Percentiles rank a stretch among this genome's conserved stretches.
Conservation (phyloP, 2,888 invertebrate species). For the Drosophila neotestacea region DNA sequence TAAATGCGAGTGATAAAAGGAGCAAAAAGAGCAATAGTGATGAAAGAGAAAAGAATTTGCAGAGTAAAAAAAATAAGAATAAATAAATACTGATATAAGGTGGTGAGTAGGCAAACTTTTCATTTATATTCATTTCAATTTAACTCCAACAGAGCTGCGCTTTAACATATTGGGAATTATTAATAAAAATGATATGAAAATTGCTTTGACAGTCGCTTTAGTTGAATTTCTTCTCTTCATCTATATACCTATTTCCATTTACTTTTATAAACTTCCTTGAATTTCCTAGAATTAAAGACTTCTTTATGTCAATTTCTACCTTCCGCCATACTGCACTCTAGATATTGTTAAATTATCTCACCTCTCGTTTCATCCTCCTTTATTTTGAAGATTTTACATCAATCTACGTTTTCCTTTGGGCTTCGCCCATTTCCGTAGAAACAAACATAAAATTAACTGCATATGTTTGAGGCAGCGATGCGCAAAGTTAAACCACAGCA, state of each 20-base stretch:
- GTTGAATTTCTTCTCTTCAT: not conserved
- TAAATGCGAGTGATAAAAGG: not conserved
- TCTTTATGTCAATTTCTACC: not conserved
- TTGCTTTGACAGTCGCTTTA: not conserved
- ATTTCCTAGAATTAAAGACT: not conserved
- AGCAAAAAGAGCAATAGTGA: no score
- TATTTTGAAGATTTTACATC: conserved; percentile 16
- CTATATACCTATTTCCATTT: not conserved
- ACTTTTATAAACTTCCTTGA: not conserved
- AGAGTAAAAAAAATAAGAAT: no score
- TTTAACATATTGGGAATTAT: not conserved
- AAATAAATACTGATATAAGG: no score
- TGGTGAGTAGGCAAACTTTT: no score
- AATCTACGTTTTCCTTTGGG: conserved; percentile 42
- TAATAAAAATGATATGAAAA: not conserved
- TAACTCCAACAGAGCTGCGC: not conserved
- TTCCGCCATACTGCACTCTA: not conserved
- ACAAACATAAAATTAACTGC: conserved; percentile 71
- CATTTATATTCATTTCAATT: not conserved
- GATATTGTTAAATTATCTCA: not conserved
- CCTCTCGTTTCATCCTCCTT: no score
- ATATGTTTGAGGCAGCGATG: conserved; percentile 63
- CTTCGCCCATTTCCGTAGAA: conserved; percentile 58
- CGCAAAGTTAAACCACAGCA: conserved; percentile 47
- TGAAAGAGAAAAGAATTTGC: no score